These are phyloP conservation scores for Henricia sp. DNA, from an alignment of 53 echinoderm and acorn worm species.

Conservation along the genomic window DNA sequence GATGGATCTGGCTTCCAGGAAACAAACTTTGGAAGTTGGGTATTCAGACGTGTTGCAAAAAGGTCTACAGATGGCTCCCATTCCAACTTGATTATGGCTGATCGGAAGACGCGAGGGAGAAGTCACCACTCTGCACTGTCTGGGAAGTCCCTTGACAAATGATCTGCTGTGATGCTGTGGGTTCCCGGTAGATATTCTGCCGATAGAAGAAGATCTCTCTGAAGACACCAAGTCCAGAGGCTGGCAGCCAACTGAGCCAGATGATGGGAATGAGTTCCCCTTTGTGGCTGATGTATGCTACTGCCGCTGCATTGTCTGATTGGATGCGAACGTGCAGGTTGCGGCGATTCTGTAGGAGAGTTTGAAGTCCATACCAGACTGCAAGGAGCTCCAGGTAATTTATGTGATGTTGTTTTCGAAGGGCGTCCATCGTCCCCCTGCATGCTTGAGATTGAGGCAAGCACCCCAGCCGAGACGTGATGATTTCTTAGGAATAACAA, in stretches of 20 bases:
- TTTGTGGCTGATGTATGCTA: too few species aligned
- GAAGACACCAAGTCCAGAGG: too few species aligned
- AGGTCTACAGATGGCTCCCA: too few species aligned
- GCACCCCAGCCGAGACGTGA: slow-evolving; percentile 25
- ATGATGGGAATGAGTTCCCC: too few species aligned
- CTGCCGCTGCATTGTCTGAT: background rate
- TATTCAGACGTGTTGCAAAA: background rate
- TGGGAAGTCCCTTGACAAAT: too few species aligned
- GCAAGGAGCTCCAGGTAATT: background rate
- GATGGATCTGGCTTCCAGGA: background rate
- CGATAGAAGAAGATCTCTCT: too few species aligned
- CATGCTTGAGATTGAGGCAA: background rate
- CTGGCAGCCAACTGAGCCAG: too few species aligned
- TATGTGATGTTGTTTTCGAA: background rate
- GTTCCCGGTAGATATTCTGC: too few species aligned
- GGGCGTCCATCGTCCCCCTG: background rate
- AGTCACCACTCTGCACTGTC: too few species aligned
- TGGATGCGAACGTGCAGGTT: background rate
- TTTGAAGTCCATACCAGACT: background rate
- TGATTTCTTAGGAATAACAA: too few species aligned
- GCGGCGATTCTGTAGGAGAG: background rate
- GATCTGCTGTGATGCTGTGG: too few species aligned
- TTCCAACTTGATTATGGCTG: too few species aligned
- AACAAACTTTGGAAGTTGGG: background rate
- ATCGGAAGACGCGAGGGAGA: background rate